Evolutionary conservation across 2,797 vertebrate species (phyloP).

Genomic region (Octomys mimax): DNA sequence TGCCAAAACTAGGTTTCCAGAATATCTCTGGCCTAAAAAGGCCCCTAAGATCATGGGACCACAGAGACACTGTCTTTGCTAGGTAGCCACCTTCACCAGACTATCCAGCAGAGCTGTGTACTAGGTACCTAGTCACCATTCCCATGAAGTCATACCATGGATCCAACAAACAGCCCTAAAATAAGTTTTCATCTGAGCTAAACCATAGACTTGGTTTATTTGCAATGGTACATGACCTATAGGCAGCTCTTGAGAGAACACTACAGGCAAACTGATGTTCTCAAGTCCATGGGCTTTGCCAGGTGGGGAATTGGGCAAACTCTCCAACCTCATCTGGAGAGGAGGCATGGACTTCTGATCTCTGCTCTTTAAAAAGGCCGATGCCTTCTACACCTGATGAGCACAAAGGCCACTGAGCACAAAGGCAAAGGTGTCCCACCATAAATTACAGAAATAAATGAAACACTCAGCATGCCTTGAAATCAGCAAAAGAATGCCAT

Average conservation of each 20-base stretch:
- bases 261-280: not conserved
- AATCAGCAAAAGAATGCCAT: constrained; percentile 1
- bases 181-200: not conserved
- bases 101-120: not conserved
- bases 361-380: not conserved
- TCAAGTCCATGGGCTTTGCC: not conserved
- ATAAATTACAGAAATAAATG: not conserved
- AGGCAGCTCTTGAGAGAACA: not conserved
- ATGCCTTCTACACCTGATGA: not conserved
- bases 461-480: not conserved
- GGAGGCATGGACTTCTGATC: not conserved
- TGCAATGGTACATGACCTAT: not conserved
- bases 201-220: not conserved
- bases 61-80: not conserved
- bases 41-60: not conserved
- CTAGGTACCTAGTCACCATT: not conserved
- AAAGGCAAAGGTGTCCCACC: not conserved
- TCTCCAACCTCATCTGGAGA: not conserved
- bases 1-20: constrained; percentile 32
- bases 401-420: not conserved
- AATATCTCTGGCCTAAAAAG: not conserved
- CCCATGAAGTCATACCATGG: not conserved
- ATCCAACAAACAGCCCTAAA: not conserved
- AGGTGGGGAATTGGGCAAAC: not conserved
- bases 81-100: not conserved